A percentile compares a stretch with the other conserved stretches of the same genome.
These are phyloP conservation scores for Oreortyx pictus DNA, from an alignment of 2,797 vertebrate genomes.

Conservation along the genomic window DNA sequence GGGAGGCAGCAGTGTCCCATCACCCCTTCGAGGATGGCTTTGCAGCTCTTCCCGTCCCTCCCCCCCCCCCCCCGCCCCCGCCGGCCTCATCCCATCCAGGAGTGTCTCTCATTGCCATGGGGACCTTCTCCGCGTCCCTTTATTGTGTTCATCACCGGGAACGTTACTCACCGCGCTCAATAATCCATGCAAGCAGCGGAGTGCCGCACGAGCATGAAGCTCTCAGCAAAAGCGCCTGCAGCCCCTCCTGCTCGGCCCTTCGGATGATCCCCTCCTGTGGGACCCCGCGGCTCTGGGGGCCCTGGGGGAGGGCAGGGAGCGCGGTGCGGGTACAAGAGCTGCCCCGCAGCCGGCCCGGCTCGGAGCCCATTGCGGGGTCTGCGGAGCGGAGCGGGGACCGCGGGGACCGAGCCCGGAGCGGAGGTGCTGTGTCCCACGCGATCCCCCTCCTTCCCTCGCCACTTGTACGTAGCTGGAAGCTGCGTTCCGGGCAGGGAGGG, in stretches of 20 bases:
- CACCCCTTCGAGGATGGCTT: background rate
- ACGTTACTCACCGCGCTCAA: accelerated
- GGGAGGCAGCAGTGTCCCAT: accelerated
- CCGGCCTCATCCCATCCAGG: background rate
- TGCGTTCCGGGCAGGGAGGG: background rate
- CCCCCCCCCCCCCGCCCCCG: background rate
- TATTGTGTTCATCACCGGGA: accelerated
- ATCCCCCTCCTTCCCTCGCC: background rate
- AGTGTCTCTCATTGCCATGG: background rate
- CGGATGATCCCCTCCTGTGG: no score
- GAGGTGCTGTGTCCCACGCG: no score
- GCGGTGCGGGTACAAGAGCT: no score
- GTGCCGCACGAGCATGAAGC: accelerated
- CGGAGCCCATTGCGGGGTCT: no score
- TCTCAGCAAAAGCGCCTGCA: background rate
- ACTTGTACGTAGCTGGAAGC: no score
- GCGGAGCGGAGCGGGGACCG: no score
- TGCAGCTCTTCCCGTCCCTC: background rate
- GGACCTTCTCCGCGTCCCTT: background rate
- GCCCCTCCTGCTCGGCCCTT: accelerated
- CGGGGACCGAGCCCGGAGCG: no score
- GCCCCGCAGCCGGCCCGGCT: no score
- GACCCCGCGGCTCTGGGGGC: no score
- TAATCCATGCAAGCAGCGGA: accelerated
- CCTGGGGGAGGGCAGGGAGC: background rate